Evolutionary conservation across 92 coral and sea anemone genomes (phyloP).

Genomic region (Parazoanthus darwini): DNA sequence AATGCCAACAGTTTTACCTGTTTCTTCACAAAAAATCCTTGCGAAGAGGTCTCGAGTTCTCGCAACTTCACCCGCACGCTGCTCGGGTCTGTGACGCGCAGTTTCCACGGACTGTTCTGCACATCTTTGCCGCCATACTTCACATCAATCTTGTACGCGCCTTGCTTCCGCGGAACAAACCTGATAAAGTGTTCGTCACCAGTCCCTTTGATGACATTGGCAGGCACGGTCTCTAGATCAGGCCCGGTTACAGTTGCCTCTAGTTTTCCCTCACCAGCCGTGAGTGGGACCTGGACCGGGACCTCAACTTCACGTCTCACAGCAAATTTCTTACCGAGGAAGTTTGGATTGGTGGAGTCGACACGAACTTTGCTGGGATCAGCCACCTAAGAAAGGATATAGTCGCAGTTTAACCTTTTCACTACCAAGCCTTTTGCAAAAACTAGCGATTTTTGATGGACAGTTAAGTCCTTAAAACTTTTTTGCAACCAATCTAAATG

Average conservation of each 20-base stretch:
- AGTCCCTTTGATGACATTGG: conserved; percentile 73
- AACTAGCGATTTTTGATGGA: too few relatives aligned
- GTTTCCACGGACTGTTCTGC: conserved; percentile 67
- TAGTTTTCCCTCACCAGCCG: conserved; percentile 93
- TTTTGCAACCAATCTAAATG: too few relatives aligned
- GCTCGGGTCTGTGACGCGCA: conserved; percentile 62
- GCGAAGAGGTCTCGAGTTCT: conserved; percentile 64
- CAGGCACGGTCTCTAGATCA: conserved; percentile 71
- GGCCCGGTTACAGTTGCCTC: conserved; percentile 83
- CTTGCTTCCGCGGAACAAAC: conserved; percentile 72
- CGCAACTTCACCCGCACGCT: conserved; percentile 65
- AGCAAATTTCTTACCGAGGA: conserved; percentile 55
- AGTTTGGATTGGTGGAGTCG: conserved; percentile 55
- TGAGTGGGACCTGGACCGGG: conserved; percentile 85
- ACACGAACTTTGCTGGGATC: conserved; percentile 79
- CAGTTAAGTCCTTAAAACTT: too few relatives aligned
- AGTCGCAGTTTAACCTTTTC: background rate
- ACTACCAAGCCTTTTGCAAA: background rate
- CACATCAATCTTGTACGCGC: conserved; percentile 66
- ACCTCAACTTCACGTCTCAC: conserved; percentile 85
- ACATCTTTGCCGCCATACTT: conserved; percentile 78
- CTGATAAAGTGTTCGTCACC: conserved; percentile 82
- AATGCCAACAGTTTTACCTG: conserved; percentile 49
- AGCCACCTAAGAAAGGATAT: conserved; percentile 49
- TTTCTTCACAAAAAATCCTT: conserved; percentile 61